A percentile compares a stretch with the other conserved stretches of the same genome.
Evolutionary conservation across 2,888 invertebrate genomes (phyloP).

Genomic region (Orthosia cruda): DNA sequence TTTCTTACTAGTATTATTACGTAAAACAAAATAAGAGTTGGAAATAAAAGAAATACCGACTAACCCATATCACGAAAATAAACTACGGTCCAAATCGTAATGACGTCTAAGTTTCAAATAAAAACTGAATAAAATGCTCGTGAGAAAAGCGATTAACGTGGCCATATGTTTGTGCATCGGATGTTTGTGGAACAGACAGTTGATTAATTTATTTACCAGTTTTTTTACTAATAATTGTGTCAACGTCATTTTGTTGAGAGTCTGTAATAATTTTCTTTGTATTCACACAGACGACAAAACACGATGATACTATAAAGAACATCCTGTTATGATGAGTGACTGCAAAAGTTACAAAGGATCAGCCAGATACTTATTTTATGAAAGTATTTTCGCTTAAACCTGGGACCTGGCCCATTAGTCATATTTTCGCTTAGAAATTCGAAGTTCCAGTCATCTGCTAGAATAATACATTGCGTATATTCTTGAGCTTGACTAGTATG

Average conservation of each 20-base stretch:
- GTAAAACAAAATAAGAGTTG: neutral
- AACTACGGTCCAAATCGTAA: conserved; percentile 53
- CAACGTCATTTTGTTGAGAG: conserved; percentile 1
- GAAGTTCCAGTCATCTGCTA: neutral
- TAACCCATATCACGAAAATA: conserved; percentile 62
- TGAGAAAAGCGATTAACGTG: conserved; percentile 74
- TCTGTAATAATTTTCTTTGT: conserved; percentile 14
- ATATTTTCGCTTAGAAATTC: neutral
- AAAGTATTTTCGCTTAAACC: neutral
- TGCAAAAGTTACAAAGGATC: neutral
- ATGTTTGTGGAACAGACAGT: conserved; percentile 39
- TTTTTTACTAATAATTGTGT: conserved; percentile 22
- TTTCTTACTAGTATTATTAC: neutral
- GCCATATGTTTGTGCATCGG: conserved; percentile 68
- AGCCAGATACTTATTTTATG: neutral
- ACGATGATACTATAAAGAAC: neutral
- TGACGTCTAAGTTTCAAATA: conserved; percentile 67
- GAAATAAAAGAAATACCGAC: conserved; percentile 7
- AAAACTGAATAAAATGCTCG: conserved; percentile 73
- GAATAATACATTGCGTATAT: neutral
- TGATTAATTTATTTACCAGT: conserved; percentile 38
- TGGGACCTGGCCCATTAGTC: neutral
- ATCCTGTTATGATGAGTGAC: neutral
- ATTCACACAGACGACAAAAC: conserved; percentile 2
- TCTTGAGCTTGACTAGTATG: neutral